These are phyloP conservation scores for Rhynchotus rufescens DNA, from an alignment of 2,797 vertebrate species.

Conservation along the genomic window DNA sequence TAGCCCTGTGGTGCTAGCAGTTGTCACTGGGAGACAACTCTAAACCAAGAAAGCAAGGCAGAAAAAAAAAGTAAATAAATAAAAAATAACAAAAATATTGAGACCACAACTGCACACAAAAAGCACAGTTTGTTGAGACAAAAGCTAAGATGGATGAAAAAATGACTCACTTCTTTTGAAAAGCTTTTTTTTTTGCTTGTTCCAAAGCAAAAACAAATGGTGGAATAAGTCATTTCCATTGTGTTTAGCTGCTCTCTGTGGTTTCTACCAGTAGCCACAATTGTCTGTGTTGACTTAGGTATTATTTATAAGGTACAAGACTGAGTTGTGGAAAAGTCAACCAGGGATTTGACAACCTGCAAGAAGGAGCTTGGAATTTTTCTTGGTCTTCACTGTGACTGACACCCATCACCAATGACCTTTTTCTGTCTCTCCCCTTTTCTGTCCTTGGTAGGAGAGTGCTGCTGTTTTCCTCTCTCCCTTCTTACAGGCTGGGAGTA, in stretches of 20 bases:
- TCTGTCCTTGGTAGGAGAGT: background rate
- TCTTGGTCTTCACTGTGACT: background rate
- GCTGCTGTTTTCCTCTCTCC: background rate
- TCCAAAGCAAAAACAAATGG: constrained; percentile 37
- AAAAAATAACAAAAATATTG: background rate
- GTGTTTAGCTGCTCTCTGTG: constrained; percentile 48
- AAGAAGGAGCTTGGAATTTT: background rate
- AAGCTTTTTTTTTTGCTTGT: constrained; percentile 21
- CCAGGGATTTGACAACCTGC: background rate
- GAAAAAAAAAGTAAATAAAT: constrained; percentile 1
- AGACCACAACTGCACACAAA: background rate
- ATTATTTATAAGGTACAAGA: constrained; percentile 56
- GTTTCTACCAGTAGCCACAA: constrained; percentile 62
- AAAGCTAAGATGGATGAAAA: constrained; percentile 11
- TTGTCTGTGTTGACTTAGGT: constrained; percentile 50
- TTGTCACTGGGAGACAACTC: constrained; percentile 49
- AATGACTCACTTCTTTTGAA: constrained; percentile 25
- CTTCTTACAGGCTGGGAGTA: background rate
- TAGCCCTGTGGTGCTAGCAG: background rate
- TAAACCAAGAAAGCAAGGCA: constrained; percentile 24
- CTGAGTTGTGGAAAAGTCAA: constrained; percentile 17
- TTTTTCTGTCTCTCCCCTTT: background rate
- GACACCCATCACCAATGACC: background rate
- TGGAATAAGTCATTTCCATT: constrained; percentile 52
- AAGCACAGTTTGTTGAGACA: constrained; percentile 1